phyloP scores from a whole-genome alignment of 1,140 invertebrate genomes.

The Adoxophyes honmai region DNA sequence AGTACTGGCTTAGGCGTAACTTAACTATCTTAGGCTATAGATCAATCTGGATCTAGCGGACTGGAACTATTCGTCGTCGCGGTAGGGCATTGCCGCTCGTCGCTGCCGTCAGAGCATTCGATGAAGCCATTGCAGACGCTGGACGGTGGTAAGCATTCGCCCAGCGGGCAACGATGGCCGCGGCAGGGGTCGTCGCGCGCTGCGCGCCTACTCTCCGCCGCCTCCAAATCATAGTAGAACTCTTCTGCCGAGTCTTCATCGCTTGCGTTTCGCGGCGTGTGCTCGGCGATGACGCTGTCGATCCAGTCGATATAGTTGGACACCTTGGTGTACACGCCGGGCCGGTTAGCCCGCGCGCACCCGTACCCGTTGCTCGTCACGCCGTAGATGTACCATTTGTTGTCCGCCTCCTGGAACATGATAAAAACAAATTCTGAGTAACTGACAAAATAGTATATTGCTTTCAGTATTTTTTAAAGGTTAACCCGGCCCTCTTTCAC shows the following conservation, averaged over 20 bases:
- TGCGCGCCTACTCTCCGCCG: slow-evolving; percentile 61
- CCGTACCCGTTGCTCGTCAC: slow-evolving; percentile 93
- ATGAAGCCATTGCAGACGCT: slow-evolving; percentile 86
- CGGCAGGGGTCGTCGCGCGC: slow-evolving; percentile 74
- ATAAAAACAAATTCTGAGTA: too few species aligned
- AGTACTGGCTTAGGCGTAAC: slow-evolving; percentile 52
- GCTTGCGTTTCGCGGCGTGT: slow-evolving; percentile 48
- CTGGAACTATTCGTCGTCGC: slow-evolving; percentile 34
- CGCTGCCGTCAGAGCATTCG: slow-evolving; percentile 86
- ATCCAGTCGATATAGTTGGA: slow-evolving; percentile 89
- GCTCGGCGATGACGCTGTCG: slow-evolving; percentile 74
- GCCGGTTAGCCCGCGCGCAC: slow-evolving; percentile 88
- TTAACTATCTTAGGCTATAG: slow-evolving; percentile 6
- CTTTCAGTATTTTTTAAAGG: too few species aligned
- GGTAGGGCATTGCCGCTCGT: slow-evolving; percentile 78
- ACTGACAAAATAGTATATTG: too few species aligned
- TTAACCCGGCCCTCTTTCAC: too few species aligned
- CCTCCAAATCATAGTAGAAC: slow-evolving; percentile 64
- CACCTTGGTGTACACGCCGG: slow-evolving; percentile 93
- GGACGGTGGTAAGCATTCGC: slow-evolving; percentile 84
- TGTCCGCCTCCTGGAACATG: slow-evolving; percentile 72
- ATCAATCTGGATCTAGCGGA: slow-evolving; percentile 44
- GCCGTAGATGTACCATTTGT: slow-evolving; percentile 81
- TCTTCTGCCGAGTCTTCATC: slow-evolving; percentile 52
- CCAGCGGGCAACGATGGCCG: slow-evolving; percentile 85